Evolutionary conservation across 92 coral and sea anemone genomes (phyloP), one percentile per base, ranked within the genome.

Genomic region (Porites lobata): DNA sequence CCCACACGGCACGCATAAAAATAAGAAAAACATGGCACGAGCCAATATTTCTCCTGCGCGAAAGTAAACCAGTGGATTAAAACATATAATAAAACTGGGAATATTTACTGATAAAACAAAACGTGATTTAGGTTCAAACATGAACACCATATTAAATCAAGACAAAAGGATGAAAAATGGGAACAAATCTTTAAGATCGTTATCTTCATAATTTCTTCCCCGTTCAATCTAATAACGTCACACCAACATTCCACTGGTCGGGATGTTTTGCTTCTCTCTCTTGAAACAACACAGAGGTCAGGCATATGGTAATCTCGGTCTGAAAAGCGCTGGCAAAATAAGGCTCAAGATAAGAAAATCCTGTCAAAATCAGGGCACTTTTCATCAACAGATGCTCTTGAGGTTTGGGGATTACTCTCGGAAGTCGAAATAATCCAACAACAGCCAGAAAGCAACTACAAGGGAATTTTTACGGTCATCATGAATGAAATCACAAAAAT

Each of bases 261-360:
- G 43, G 43, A 72, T 64, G 83, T 79, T 79, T 63, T 79, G 59
- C 65, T 79, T 64, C 61, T 15, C 58, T n/a, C 56, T 50, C 24
- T 53, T 77, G 81, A 59, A 26, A 77, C 22, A 77, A 77, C 72
- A 79, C 58, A 64, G 22, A 79, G 83, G 83, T 79, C 83, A 63
- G 15, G 59, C 83, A 79, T 64, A 21, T 79, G 83, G 83, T 63
- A 65, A 79, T 63, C 83, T 47, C 72, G 19, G 67, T 8, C 62
- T 64, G 53, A 19, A 50, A 50, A 20, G 20, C 50, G 7, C 72
- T 79, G 72, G 59, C n/a, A 79, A 79, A 65, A 79, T 64, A 79
- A 79, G 0, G 83, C 47, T 63, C 9, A 6, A 11, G 83, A 79
- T 65, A 64, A 65, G 19, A 7, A 18, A 7, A 2, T 14, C 54